phyloP scores from a whole-genome alignment of 1,140 invertebrate genomes.

The Drosophila tani region DNA sequence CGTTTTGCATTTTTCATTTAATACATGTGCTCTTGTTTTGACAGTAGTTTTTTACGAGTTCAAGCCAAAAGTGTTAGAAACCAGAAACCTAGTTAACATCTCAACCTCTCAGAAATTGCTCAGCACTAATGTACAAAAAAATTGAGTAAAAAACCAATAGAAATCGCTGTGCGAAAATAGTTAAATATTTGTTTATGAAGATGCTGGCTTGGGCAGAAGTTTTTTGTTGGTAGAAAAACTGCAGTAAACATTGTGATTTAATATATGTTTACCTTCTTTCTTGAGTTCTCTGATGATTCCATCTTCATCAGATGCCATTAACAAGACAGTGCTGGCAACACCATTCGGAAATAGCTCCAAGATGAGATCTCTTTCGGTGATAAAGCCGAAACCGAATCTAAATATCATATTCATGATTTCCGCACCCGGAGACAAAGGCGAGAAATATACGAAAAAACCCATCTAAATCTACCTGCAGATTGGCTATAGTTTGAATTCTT shows the following conservation, averaged over 20 bases:
- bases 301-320: conserved; percentile 12
- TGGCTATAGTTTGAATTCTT: background rate
- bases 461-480: conserved; percentile 1
- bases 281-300: background rate
- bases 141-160: background rate
- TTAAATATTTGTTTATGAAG: background rate
- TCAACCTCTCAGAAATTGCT: background rate
- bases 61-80: background rate
- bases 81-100: background rate
- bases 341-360: conserved; percentile 32
- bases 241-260: conserved; percentile 35
- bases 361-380: conserved; percentile 17
- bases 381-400: conserved; percentile 28
- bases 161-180: background rate
- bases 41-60: background rate
- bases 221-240: conserved; percentile 15
- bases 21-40: background rate
- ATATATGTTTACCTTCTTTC: conserved; percentile 18
- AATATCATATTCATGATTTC: conserved; percentile 42
- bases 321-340: conserved; percentile 14
- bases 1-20: background rate
- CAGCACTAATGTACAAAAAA: background rate
- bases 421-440: conserved; percentile 34
- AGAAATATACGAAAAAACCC: conserved; percentile 4
- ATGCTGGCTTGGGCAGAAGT: background rate